Percentiles rank a stretch among this genome's conserved stretches.
Evolutionary conservation across 1,140 invertebrate genomes (phyloP).

Genomic region (Hypsibius dujardini): DNA sequence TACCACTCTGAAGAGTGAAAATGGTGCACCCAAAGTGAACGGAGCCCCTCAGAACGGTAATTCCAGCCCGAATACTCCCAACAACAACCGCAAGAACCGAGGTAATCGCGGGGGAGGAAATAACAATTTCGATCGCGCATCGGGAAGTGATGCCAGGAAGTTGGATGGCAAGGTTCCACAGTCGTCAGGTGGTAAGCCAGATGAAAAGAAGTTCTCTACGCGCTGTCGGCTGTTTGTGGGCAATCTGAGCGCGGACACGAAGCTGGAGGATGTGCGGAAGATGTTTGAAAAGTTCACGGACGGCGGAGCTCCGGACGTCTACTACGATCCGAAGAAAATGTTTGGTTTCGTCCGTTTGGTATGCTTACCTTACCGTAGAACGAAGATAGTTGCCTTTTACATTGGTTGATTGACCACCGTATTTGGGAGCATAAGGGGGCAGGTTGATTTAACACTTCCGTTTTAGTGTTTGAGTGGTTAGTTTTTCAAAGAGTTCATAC

Average conservation of each 20-base stretch:
- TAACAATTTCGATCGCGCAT: background rate
- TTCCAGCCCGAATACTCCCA: background rate
- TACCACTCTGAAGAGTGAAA: background rate
- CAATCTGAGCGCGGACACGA: constrained; percentile 62
- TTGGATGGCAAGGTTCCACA: no score
- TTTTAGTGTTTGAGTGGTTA: no score
- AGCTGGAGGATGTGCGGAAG: constrained; percentile 39
- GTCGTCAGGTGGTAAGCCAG: background rate
- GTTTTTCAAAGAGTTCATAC: no score
- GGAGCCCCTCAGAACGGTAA: background rate
- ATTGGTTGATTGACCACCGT: no score
- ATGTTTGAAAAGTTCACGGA: constrained; percentile 33
- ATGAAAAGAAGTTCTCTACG: constrained; percentile 59
- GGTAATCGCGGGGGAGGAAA: background rate
- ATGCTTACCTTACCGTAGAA: constrained; percentile 28
- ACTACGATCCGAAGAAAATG: constrained; percentile 82
- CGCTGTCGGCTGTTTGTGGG: constrained; percentile 83
- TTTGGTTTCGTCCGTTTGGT: constrained; percentile 93
- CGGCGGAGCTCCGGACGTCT: constrained; percentile 55
- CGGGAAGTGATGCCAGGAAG: no score
- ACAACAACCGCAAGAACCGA: background rate
- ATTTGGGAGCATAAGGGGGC: no score
- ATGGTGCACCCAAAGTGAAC: background rate
- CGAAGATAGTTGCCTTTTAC: no score
- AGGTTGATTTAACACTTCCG: no score